Evolutionary conservation across 92 coral and sea anemone species (phyloP), one percentile per base, ranked within the genome.

Genomic region (Porites evermanni): DNA sequence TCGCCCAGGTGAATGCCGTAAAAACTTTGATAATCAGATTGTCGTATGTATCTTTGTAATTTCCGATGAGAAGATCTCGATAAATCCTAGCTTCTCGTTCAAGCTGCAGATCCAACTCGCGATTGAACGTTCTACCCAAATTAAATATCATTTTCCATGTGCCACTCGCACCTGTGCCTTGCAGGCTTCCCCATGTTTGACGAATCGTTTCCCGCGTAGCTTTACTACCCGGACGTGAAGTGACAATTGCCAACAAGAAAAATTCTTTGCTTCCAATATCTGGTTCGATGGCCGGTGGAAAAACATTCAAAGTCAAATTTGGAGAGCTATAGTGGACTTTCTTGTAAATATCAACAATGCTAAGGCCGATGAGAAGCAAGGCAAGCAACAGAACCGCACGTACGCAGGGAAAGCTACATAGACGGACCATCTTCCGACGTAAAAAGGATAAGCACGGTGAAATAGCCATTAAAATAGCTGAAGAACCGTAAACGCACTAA

Each of bases 41-140:
- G 14, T 70, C 75, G 75, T 70, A 70, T 6, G 75, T 17, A n/a
- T 70, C 75, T 70, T 70, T 70, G 75, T 26, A 70, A n/a, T 70
- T 70, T 26, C 75, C 75, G 53, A 70, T 47, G 13, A 70, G 23
- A 18, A 70, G 47, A 70, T 70, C 75, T 26, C 18, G 47, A 47
- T 70, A 19, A 26, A 26, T n/a, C 3, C 8, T 26, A 12, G 75
- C 75, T 70, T 70, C 75, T 13, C 23, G 17, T n/a, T 70, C 53
- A 10, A 70, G 50, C 66, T 13, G 66, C 7, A 63, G 18, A 47
- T 70, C 75, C 16, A 7, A 5, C 13, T 70, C 29, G 20, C 4
- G 16, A n/a, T 26, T n/a, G 75, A 26, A 26, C 13, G 50, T 47
- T 47, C 18, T 70, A 26, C 75, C 75, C 75, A 70, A 47, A 16